A percentile compares a stretch with the other conserved stretches of the same genome.
phyloP scores from a whole-genome alignment of 2,888 invertebrate genomes.

The Polymixis flavicincta region DNA sequence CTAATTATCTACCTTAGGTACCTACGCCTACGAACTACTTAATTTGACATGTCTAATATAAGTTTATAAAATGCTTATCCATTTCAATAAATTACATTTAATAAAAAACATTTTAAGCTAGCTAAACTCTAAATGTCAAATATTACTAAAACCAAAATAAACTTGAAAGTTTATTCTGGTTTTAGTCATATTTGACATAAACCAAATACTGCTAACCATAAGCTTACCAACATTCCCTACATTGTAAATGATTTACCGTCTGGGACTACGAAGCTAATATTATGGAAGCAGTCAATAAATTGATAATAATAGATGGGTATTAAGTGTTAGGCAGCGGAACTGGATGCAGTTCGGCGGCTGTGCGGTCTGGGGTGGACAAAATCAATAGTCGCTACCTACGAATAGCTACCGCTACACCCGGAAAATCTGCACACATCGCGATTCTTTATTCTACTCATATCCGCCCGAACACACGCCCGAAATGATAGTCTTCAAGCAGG shows the following conservation, averaged over 20 bases:
- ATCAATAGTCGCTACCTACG: conserved; percentile 88
- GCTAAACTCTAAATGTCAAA: no score
- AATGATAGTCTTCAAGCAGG: conserved; percentile 83
- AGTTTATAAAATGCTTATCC: conserved; percentile 1
- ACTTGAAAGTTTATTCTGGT: no score
- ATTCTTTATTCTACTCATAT: conserved; percentile 85
- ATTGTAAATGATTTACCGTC: conserved; percentile 39
- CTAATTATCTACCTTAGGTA: background rate
- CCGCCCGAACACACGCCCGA: conserved; percentile 73
- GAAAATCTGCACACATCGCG: conserved; percentile 86
- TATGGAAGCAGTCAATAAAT: conserved; percentile 79
- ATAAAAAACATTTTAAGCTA: background rate
- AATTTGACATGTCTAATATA: no score
- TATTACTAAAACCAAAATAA: background rate
- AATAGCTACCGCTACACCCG: conserved; percentile 84
- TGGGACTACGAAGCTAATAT: conserved; percentile 60
- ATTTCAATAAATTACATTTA: background rate
- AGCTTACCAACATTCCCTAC: conserved; percentile 36
- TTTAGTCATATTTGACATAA: no score
- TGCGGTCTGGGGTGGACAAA: conserved; percentile 89
- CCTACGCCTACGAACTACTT: conserved; percentile 1
- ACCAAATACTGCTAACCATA: conserved; percentile 4
- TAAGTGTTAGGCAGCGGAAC: conserved; percentile 77
- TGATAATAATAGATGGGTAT: conserved; percentile 83
- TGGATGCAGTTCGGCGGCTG: conserved; percentile 82